Conservation (phyloP, 2,797 vertebrate species). For the Anabacerthia variegaticeps region DNA sequence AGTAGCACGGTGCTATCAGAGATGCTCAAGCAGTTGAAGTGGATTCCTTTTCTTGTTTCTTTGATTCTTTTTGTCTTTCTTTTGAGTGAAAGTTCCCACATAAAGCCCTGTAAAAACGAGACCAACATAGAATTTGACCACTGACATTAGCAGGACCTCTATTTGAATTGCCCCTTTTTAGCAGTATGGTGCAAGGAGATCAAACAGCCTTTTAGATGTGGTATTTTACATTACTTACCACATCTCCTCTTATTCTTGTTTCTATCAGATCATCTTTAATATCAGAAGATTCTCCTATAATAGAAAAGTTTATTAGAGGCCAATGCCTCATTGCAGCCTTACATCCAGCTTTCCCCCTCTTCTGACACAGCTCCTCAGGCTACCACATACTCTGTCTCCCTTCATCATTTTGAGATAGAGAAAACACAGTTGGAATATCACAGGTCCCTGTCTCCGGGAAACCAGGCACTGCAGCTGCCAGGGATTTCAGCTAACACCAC, state of each 20-base stretch:
- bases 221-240: not conserved
- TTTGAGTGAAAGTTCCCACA: not conserved
- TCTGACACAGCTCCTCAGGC: not conserved
- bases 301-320: not conserved
- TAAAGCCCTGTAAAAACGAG: not conserved
- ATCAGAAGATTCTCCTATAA: not conserved
- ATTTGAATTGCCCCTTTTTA: not conserved
- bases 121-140: not conserved
- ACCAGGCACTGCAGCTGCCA: constrained; percentile 40
- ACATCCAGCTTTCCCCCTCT: not conserved
- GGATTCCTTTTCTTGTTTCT: not conserved
- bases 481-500: constrained; percentile 51
- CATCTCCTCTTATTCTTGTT: not conserved
- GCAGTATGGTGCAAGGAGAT: not conserved
- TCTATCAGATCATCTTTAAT: not conserved
- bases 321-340: not conserved
- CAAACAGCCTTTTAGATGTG: not conserved
- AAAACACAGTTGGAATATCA: not conserved
- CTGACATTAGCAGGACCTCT: not conserved
- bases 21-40: not conserved
- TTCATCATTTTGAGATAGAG: not conserved
- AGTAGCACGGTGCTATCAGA: not conserved
- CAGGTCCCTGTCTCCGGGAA: not conserved
- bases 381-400: not conserved
- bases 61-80: not conserved